phyloP scores from a whole-genome alignment of 2,888 invertebrate genomes.

The Oscheius sp. region DNA sequence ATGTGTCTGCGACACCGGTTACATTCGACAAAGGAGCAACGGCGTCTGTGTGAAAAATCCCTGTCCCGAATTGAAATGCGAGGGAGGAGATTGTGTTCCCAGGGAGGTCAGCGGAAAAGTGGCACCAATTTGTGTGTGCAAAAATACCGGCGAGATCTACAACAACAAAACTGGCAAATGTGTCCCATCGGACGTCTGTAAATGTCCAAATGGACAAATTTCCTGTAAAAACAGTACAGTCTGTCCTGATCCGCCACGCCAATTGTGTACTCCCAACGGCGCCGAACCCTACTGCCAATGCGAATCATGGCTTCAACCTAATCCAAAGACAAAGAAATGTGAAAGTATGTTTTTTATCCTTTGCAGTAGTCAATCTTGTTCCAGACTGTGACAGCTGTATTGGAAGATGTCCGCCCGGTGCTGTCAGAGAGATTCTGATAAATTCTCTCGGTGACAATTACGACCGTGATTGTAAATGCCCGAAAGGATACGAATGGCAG shows the following conservation, averaged over 20 bases:
- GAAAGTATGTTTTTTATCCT: not conserved
- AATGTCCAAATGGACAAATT: slow-evolving; percentile 1
- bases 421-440: too few species aligned
- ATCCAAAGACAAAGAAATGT: slow-evolving; percentile 12
- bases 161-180: slow-evolving; percentile 3
- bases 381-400: not conserved
- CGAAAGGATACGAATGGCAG: not conserved
- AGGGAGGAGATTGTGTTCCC: slow-evolving; percentile 4
- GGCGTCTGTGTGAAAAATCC: slow-evolving; percentile 14
- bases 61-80: slow-evolving; percentile 11
- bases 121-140: not conserved
- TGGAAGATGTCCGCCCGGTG: too few species aligned
- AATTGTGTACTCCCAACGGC: not conserved
- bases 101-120: not conserved
- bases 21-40: not conserved
- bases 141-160: not conserved
- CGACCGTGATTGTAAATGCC: not conserved
- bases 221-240: slow-evolving; percentile 2
- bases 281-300: slow-evolving; percentile 6
- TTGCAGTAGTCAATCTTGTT: not conserved
- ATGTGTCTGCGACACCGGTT: slow-evolving; percentile 6
- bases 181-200: slow-evolving; percentile 9
- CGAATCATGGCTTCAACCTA: not conserved
- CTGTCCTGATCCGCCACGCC: slow-evolving; percentile 12
- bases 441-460: too few species aligned